A percentile compares a stretch with the other conserved stretches of the same genome.
phyloP scores from a whole-genome alignment of 2,113 vertebrate species.

The Rattus rattus region DNA sequence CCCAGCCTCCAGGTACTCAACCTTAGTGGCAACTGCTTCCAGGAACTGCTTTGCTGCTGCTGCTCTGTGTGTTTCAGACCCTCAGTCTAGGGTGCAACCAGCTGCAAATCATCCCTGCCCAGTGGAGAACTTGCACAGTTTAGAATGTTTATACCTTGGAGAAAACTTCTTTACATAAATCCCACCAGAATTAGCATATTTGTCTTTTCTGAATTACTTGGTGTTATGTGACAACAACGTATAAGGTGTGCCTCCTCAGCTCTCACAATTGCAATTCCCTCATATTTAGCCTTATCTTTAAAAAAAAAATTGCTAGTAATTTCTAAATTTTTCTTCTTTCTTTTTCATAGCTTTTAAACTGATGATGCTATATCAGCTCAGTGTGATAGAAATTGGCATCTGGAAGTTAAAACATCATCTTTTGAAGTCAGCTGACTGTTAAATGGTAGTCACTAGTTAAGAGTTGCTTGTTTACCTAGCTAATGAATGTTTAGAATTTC shows the following conservation, averaged over 20 bases:
- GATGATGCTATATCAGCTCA: too few relatives aligned
- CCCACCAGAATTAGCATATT: slow-evolving; percentile 95
- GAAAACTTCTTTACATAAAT: slow-evolving; percentile 97
- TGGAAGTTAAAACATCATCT: too few relatives aligned
- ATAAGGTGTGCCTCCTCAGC: slow-evolving; percentile 96
- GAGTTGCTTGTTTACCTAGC: too few relatives aligned
- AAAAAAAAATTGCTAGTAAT: too few relatives aligned
- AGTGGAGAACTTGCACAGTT: slow-evolving; percentile 93
- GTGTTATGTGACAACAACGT: slow-evolving; percentile 98
- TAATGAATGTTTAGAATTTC: too few relatives aligned
- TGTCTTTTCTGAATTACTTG: slow-evolving; percentile 94
- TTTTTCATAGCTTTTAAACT: too few relatives aligned
- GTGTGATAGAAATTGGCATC: too few relatives aligned
- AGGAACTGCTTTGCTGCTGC: slow-evolving; percentile 92
- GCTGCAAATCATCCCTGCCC: slow-evolving; percentile 93
- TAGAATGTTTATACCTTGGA: slow-evolving; percentile 97
- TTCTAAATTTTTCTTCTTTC: too few relatives aligned
- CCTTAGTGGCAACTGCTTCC: slow-evolving; percentile 95
- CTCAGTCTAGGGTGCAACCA: slow-evolving; percentile 97
- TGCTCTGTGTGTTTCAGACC: slow-evolving; percentile 91
- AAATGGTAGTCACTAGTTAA: too few relatives aligned
- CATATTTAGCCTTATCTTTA: too few relatives aligned
- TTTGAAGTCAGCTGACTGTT: too few relatives aligned
- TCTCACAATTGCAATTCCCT: slow-evolving; percentile 90
- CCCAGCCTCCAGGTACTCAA: slow-evolving; percentile 94